Conservation (phyloP, 2,888 invertebrate genomes). For the Amphipyra tragopoginis region DNA sequence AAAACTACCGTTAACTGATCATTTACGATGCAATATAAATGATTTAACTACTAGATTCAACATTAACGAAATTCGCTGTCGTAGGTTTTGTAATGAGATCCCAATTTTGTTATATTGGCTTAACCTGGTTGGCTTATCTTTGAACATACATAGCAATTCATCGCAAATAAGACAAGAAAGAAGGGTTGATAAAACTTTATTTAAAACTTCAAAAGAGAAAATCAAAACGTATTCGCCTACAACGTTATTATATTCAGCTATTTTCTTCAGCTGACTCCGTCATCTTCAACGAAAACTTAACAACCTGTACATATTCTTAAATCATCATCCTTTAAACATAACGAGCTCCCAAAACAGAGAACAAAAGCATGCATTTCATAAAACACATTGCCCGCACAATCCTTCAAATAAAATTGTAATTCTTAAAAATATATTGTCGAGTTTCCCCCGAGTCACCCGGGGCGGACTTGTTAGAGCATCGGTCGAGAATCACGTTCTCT, state of each 20-base stretch:
- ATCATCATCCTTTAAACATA: conserved; percentile 37
- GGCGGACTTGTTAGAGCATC: conserved; percentile 79
- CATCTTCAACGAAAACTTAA: conserved; percentile 3
- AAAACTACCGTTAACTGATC: no score
- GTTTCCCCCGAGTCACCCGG: conserved; percentile 67
- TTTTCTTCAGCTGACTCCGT: background rate
- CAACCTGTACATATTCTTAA: conserved; percentile 7
- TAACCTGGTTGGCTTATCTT: no score
- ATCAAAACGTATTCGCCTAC: background rate
- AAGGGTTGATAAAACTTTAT: no score
- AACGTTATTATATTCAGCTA: background rate
- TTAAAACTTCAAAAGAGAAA: background rate
- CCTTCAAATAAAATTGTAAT: conserved; percentile 63
- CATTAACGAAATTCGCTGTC: no score
- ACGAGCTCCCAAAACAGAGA: conserved; percentile 21
- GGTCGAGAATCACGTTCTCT: conserved; percentile 83
- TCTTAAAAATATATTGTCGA: conserved; percentile 69
- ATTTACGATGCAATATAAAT: no score
- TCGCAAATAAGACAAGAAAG: no score
- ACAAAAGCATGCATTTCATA: conserved; percentile 37
- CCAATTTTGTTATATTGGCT: no score
- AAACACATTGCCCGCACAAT: conserved; percentile 54
- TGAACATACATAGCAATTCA: no score
- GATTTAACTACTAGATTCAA: no score
- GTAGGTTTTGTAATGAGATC: no score